phyloP scores from a whole-genome alignment of 2,113 vertebrate genomes.

The Rhegmatorhina hoffmannsi region DNA sequence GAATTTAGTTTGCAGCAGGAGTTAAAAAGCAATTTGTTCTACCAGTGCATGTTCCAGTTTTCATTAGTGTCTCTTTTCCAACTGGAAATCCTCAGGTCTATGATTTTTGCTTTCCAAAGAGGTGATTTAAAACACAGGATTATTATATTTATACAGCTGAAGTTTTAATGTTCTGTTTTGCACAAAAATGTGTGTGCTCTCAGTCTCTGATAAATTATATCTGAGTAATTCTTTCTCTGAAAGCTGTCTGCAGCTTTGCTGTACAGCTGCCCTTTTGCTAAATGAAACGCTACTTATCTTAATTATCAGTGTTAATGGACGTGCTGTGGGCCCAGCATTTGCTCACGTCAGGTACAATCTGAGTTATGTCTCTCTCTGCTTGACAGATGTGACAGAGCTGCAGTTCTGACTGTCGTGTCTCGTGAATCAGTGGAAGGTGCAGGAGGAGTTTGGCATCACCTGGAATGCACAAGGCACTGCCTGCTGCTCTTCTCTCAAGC shows the following conservation, averaged over 20 bases:
- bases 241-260: background rate
- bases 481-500: background rate
- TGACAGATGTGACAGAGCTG: slow-evolving; percentile 3
- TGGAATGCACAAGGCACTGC: background rate
- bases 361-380: background rate
- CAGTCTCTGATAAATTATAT: background rate
- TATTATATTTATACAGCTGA: background rate
- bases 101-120: background rate
- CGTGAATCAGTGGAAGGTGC: background rate
- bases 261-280: background rate
- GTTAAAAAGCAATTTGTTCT: background rate
- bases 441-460: background rate
- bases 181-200: background rate
- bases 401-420: background rate
- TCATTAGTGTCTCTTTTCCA: background rate
- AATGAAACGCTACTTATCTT: background rate
- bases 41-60: background rate
- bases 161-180: background rate
- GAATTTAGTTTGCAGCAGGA: background rate
- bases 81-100: background rate
- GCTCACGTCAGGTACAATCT: background rate
- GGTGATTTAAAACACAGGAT: background rate
- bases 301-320: slow-evolving; percentile 1
- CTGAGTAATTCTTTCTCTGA: background rate
- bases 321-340: background rate